Base-by-base conservation (phyloP, 2,797 vertebrate species). In the Alca torda region DNA sequence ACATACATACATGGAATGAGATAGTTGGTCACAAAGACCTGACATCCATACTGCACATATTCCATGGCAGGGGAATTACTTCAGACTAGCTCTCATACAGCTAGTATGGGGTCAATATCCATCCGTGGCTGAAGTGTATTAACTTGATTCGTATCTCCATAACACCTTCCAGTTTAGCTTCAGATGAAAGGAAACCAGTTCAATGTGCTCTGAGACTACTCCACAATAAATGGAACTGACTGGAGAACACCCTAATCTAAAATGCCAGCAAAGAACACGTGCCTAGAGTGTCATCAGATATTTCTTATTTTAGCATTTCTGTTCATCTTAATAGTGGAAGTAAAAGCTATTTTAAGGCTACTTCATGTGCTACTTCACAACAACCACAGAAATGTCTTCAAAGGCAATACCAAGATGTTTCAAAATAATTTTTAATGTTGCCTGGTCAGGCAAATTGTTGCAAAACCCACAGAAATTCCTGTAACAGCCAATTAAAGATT, bases 1-100 rank as follows among this genome's bases (percentile, higher is more conserved):
- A 19, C 45, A 45, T 45, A 19, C 18, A 45, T 45, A 45, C 59
- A 8, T 43, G 24, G 26, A 74, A 74, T 16, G 16, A 83, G 23
- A 35, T 1, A 31, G 14, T 0, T 67, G 16, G 9, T 77, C 56
- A 50, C 15, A 54, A 77, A 81, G 20, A 46, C 14, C 48, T 0
- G 0, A 60, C 6, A 50, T 57, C 9, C 25, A 20, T n/a, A 9
- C 12, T 23, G 25, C 3, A 3, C 9, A 11, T 25, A 12, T 63
- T 65, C 61, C 33, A 0, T 28, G 31, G 16, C 13, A 45, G 30
- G 7, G 14, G 3, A 18, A 63, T 51, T 90, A 13, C 15, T 70
- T 74, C 4, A 4, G n/a, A 31, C 7, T 45, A 64, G 13, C 5
- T 95, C 1, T 84, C 11, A 18, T 16, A 28, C 13, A 4, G 20